Evolutionary conservation across 2,113 vertebrate species (phyloP).

Genomic region (Oreotrochilus melanogaster): DNA sequence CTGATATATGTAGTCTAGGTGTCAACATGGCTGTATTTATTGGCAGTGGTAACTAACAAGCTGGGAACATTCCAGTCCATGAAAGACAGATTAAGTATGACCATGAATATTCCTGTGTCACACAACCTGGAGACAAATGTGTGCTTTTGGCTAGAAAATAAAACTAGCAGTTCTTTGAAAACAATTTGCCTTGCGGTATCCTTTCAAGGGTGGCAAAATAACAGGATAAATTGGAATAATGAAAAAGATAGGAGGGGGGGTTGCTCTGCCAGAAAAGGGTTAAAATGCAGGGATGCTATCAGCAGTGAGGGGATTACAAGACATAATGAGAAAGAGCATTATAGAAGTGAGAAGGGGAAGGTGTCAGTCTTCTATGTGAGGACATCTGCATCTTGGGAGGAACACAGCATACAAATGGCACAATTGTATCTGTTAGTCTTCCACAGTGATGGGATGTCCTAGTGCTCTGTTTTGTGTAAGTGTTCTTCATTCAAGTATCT

Average conservation of each 20-base stretch:
- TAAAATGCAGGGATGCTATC: neutral
- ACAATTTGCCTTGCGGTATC: neutral
- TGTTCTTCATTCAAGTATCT: neutral
- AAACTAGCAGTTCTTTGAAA: conserved; percentile 32
- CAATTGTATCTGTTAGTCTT: neutral
- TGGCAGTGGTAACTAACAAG: neutral
- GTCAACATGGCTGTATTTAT: neutral
- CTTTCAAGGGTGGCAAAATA: neutral
- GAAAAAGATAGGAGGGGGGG: neutral
- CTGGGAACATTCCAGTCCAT: neutral
- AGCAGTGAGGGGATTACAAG: neutral
- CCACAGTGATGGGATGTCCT: neutral
- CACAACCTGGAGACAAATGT: neutral
- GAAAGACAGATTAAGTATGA: neutral
- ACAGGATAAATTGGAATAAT: neutral
- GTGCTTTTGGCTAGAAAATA: conserved; percentile 31
- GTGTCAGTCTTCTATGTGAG: neutral
- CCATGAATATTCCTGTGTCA: neutral
- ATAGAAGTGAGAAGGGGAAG: neutral
- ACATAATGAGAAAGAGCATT: neutral
- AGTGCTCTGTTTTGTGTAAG: neutral
- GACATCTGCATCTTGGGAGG: neutral
- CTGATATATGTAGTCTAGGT: neutral
- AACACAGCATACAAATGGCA: neutral
- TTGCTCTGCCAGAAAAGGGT: neutral